A percentile compares a stretch with the other conserved stretches of the same genome.
These are phyloP conservation scores for Gymnocephalus cernua DNA, from an alignment of 2,113 vertebrate species.

Conservation along the genomic window DNA sequence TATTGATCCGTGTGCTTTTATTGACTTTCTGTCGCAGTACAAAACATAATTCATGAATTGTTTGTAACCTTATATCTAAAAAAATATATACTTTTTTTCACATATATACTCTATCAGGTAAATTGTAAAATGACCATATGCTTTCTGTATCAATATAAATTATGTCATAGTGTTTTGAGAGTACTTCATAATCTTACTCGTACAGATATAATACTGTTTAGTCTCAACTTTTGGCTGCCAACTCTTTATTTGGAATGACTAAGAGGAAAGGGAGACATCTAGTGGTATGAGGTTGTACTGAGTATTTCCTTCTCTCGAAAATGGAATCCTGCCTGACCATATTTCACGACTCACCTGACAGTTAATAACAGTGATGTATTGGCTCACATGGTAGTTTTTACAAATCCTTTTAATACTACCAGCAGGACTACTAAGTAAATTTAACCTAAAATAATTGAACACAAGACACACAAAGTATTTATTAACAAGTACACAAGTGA, in stretches of 20 bases:
- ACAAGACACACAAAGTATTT: conserved; percentile 60
- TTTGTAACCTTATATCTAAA: neutral
- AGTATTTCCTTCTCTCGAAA: neutral
- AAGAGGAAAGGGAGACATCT: conserved; percentile 43
- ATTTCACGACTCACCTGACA: neutral
- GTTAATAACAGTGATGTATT: neutral
- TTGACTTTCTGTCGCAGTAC: neutral
- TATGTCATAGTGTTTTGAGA: neutral
- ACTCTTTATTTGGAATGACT: neutral
- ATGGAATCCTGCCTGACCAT: neutral
- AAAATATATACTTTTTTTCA: no score
- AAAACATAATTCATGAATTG: neutral
- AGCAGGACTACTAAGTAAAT: neutral
- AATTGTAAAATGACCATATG: neutral
- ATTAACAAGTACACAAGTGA: conserved; percentile 97
- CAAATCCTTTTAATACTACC: neutral
- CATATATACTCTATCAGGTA: neutral
- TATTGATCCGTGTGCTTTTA: neutral
- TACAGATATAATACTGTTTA: neutral
- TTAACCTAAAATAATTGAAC: conserved; percentile 29
- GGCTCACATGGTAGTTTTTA: neutral
- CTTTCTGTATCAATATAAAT: neutral
- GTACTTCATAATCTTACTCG: neutral
- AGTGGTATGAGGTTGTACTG: conserved; percentile 19
- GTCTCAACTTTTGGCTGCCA: neutral